Conservation (phyloP, 2,888 invertebrate genomes). For the Netelia melanura region DNA sequence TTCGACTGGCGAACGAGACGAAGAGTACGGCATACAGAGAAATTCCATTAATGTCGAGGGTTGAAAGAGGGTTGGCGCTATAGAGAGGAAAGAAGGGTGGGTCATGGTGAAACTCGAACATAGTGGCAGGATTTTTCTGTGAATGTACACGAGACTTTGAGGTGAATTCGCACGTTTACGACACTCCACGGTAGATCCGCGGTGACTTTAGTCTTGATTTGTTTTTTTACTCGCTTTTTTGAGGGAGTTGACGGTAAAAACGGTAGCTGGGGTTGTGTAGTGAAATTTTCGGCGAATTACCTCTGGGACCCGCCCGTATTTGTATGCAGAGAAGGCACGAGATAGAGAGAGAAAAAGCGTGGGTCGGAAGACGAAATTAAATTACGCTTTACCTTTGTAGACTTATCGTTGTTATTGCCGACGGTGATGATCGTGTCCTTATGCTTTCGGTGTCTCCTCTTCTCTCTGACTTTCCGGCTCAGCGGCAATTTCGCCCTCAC, state of each 20-base stretch:
- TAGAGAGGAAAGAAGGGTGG: slow-evolving; percentile 8
- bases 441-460: slow-evolving; percentile 87
- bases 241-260: neutral
- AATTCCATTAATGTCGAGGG: slow-evolving; percentile 66
- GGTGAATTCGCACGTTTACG: slow-evolving; percentile 48
- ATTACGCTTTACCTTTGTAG: slow-evolving; percentile 84
- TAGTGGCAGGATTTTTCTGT: slow-evolving; percentile 18
- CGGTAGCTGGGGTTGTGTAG: neutral
- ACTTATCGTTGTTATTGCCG: slow-evolving; percentile 83
- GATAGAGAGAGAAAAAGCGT: neutral
- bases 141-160: slow-evolving; percentile 27
- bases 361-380: neutral
- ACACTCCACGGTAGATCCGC: slow-evolving; percentile 7
- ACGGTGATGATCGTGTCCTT: slow-evolving; percentile 83
- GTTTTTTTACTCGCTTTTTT: neutral
- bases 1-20: slow-evolving; percentile 25
- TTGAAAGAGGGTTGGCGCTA: slow-evolving; percentile 29
- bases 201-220: slow-evolving; percentile 30
- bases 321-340: neutral
- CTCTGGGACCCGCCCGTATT: neutral
- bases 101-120: slow-evolving; percentile 28
- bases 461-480: slow-evolving; percentile 92
- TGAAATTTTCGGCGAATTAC: neutral
- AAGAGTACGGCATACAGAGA: slow-evolving; percentile 52
- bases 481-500: slow-evolving; percentile 94